Conservation (phyloP, 1,140 invertebrate species). For the Macrobrachium nipponense region DNA sequence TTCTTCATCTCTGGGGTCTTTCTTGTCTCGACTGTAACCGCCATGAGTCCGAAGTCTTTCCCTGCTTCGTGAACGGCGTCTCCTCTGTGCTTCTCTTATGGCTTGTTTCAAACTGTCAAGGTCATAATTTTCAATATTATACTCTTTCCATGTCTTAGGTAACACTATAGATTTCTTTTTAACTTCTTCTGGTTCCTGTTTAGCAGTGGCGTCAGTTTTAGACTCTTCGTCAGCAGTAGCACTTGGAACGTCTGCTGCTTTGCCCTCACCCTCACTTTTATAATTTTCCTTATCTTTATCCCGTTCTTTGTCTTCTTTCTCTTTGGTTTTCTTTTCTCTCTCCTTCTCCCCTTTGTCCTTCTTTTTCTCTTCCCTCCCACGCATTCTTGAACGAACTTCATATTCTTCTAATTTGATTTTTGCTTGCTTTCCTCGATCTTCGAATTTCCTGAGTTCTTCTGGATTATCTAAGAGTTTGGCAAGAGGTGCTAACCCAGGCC, state of each 20-base stretch:
- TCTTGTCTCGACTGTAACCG: too few species aligned
- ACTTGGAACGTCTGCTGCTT: neutral
- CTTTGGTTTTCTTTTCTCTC: neutral
- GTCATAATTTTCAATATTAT: too few species aligned
- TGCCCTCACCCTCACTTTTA: neutral
- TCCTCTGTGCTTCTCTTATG: too few species aligned
- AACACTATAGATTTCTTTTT: neutral
- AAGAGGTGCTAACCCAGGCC: conserved; percentile 37
- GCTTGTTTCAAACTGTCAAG: too few species aligned
- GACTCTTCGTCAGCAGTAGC: neutral
- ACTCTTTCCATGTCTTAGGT: too few species aligned
- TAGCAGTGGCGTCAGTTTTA: neutral
- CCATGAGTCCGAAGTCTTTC: too few species aligned
- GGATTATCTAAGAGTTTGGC: conserved; percentile 58
- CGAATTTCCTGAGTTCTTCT: conserved; percentile 52
- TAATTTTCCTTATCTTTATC: neutral
- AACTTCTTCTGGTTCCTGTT: neutral
- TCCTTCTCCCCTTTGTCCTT: conserved; percentile 7
- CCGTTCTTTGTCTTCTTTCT: neutral
- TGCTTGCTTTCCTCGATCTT: conserved; percentile 39
- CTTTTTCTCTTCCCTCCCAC: neutral
- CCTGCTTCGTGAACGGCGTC: too few species aligned
- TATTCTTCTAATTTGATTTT: conserved; percentile 41
- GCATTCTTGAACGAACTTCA: conserved; percentile 26
- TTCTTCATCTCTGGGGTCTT: too few species aligned